These are phyloP conservation scores for Passer domesticus DNA, from an alignment of 2,113 vertebrate genomes.

Conservation along the genomic window DNA sequence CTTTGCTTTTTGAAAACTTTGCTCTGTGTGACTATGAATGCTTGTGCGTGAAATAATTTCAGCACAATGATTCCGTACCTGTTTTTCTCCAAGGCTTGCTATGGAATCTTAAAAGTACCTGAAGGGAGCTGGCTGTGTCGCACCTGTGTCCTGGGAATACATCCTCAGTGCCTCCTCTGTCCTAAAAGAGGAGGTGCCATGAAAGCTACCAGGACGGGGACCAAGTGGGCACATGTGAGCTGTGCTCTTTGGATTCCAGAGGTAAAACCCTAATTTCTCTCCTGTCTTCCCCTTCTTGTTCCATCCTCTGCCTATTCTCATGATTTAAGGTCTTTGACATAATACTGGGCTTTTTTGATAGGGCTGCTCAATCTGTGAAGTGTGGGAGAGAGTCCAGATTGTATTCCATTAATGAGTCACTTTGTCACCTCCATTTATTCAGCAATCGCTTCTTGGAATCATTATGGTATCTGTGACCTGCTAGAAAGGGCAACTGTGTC, in stretches of 20 bases:
- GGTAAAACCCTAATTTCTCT: slow-evolving; percentile 72
- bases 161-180: slow-evolving; percentile 93
- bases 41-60: not conserved
- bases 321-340: not conserved
- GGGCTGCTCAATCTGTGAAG: not conserved
- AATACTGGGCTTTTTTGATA: not conserved
- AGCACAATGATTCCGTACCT: not conserved
- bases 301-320: not conserved
- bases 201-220: slow-evolving; percentile 93
- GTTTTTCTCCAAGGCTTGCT: slow-evolving; percentile 85
- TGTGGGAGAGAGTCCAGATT: not conserved
- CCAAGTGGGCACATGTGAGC: slow-evolving; percentile 97
- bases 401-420: not conserved
- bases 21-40: not conserved
- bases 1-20: not conserved
- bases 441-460: not conserved
- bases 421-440: not conserved
- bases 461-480: not conserved
- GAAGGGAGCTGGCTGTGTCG: slow-evolving; percentile 98
- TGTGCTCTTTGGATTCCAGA: slow-evolving; percentile 99
- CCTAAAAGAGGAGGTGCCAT: slow-evolving; percentile 96
- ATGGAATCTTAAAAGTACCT: slow-evolving; percentile 95
- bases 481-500: not conserved
- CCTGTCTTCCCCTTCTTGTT: not conserved
- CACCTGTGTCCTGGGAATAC: slow-evolving; percentile 90